Base-by-base conservation (phyloP, 2,113 vertebrate genomes). In the Petromus typicus region DNA sequence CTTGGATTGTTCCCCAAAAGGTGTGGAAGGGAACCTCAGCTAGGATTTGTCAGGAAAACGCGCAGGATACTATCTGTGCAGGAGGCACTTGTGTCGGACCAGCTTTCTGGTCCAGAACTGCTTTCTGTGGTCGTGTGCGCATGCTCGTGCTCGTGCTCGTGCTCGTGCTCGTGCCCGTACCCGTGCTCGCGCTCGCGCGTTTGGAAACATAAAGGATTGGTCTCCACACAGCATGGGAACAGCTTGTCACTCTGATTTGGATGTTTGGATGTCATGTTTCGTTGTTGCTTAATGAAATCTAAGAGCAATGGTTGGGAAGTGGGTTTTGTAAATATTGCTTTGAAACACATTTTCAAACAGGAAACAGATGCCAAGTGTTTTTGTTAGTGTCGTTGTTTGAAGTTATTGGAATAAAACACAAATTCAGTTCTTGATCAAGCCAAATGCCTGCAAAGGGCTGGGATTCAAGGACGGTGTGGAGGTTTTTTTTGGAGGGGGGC, bases 311-410 rank as follows among this genome's bases (percentile, higher is more conserved):
- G 73, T 64, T 94, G 82, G 89, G 86, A 95, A 94, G 91, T 87
- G 71, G 79, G 64, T 76, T 96, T 91, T 91, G 97, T 96, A 97
- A 97, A 95, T 94, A 95, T 71, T 91, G 37, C 86, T 93, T 57
- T 51, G 89, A 93, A 97, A 76, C 63, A 71, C 32, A 81, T 94
- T 96, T 20, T 94, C 86, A n/a, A 87, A 66, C 85, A 83, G 92
- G 88, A 96, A 95, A 93, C 93, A 96, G 95, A 96, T 94, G 95
- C 89, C 89, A 93, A 56, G 54, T 89, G 66, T 95, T 96, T 94
- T 82, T 63, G 56, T 94, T 86, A 93, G 64, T 87, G 94, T 66
- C 14, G 16, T 14, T 95, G 87, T 91, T 95, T 86, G 86, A 17
- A 91, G 69, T 86, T 81, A 83, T 25, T 66, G 67, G 86, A 89